phyloP scores from a whole-genome alignment of 2,888 invertebrate species.

The Heliconius cydno region DNA sequence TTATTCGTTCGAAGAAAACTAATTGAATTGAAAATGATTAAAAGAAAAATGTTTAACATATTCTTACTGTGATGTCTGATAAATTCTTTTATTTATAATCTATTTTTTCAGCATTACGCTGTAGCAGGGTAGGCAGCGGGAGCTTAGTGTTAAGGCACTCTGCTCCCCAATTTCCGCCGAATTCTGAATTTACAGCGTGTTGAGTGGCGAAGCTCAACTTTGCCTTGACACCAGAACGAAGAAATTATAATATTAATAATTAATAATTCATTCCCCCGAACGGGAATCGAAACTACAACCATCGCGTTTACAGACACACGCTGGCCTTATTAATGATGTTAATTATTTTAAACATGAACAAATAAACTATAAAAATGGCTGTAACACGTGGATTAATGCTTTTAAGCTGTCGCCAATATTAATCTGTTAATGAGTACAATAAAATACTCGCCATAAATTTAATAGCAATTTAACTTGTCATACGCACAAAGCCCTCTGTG shows the following conservation, averaged over 20 bases:
- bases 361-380: conserved; percentile 19
- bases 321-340: neutral
- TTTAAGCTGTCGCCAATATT: conserved; percentile 39
- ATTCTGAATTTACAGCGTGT: no score
- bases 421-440: conserved; percentile 41
- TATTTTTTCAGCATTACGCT: neutral
- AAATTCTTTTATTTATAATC: neutral
- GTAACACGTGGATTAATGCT: conserved; percentile 30
- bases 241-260: no score
- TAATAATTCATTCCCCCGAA: no score
- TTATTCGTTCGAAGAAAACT: neutral
- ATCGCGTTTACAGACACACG: no score
- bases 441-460: conserved; percentile 42
- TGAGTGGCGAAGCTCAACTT: no score
- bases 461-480: conserved; percentile 42
- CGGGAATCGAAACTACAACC: no score
- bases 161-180: no score
- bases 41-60: neutral
- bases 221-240: no score
- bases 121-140: no score
- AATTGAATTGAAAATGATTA: neutral
- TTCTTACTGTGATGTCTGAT: neutral
- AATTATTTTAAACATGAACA: neutral
- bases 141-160: no score
- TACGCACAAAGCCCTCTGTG: conserved; percentile 40